phyloP scores from a whole-genome alignment of 1,140 invertebrate species.

The Whitmania pigra region DNA sequence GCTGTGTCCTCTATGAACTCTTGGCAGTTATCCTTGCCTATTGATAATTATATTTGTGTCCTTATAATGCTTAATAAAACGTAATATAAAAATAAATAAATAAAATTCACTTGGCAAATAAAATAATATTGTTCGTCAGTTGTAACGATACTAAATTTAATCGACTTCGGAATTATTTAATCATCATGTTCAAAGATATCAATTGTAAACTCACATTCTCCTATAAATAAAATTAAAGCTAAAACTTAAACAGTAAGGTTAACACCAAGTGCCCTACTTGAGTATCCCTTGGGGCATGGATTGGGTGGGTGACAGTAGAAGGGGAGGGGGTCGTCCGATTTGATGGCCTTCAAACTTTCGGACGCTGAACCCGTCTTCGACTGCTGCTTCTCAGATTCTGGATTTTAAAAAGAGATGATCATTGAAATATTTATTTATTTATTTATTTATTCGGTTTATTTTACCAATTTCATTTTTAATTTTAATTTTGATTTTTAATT shows the following conservation, averaged over 20 bases:
- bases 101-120: not conserved
- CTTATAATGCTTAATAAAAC: too few relatives aligned
- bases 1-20: conserved; percentile 88
- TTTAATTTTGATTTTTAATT: too few relatives aligned
- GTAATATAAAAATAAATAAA: too few relatives aligned
- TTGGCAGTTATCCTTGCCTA: conserved; percentile 71
- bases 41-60: conserved; percentile 15
- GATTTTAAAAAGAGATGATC: too few relatives aligned
- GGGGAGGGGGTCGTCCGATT: conserved; percentile 78
- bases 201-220: not conserved
- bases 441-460: conserved; percentile 34
- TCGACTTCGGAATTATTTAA: too few relatives aligned
- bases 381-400: conserved; percentile 48
- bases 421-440: too few relatives aligned
- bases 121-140: too few relatives aligned
- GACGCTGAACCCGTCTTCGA: conserved; percentile 51
- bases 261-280: conserved; percentile 35
- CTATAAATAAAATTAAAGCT: not conserved
- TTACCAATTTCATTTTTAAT: too few relatives aligned
- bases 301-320: conserved; percentile 98
- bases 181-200: too few relatives aligned
- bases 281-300: conserved; percentile 69
- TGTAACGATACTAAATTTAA: too few relatives aligned
- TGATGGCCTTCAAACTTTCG: conserved; percentile 56
- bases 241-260: not conserved